phyloP scores from a whole-genome alignment of 2,797 vertebrate species.

The Labroides dimidiatus region DNA sequence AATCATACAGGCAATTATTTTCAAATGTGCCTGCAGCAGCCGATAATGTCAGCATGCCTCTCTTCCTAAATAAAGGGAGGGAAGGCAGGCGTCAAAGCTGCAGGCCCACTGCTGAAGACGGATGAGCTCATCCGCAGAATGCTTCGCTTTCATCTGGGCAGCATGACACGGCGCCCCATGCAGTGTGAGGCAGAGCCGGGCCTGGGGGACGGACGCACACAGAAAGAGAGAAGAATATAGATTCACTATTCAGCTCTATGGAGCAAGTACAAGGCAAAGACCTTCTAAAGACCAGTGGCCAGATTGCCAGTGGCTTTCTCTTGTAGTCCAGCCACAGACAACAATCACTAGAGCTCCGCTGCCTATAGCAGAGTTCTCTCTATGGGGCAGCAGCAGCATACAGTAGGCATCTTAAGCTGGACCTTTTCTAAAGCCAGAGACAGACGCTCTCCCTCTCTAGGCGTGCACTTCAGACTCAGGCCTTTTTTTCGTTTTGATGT shows the following conservation, averaged over 20 bases:
- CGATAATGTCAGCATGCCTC: slow-evolving; percentile 84
- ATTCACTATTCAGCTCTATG: slow-evolving; percentile 68
- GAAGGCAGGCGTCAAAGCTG: slow-evolving; percentile 76
- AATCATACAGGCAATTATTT: slow-evolving; percentile 87
- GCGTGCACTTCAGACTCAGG: slow-evolving; percentile 60
- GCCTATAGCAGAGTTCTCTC: slow-evolving; percentile 62
- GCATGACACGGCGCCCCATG: slow-evolving; percentile 77
- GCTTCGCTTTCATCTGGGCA: slow-evolving; percentile 80
- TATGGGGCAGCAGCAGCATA: slow-evolving; percentile 49
- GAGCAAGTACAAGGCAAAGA: slow-evolving; percentile 64
- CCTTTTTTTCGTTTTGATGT: slow-evolving; percentile 74
- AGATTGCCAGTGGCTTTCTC: slow-evolving; percentile 70
- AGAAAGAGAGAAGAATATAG: slow-evolving; percentile 68
- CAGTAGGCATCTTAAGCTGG: slow-evolving; percentile 56
- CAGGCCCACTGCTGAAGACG: slow-evolving; percentile 77
- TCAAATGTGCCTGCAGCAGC: slow-evolving; percentile 84
- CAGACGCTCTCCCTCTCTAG: slow-evolving; percentile 53
- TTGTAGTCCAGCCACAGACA: slow-evolving; percentile 60
- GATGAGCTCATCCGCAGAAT: slow-evolving; percentile 77
- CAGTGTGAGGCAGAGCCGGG: slow-evolving; percentile 71
- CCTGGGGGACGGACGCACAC: slow-evolving; percentile 65
- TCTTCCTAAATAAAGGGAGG: slow-evolving; percentile 81
- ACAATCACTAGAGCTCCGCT: slow-evolving; percentile 53
- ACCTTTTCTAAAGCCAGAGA: slow-evolving; percentile 56
- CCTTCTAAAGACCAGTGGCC: slow-evolving; percentile 69